Conservation (phyloP, 2,888 invertebrate species). For the Amphipoea lucens region DNA sequence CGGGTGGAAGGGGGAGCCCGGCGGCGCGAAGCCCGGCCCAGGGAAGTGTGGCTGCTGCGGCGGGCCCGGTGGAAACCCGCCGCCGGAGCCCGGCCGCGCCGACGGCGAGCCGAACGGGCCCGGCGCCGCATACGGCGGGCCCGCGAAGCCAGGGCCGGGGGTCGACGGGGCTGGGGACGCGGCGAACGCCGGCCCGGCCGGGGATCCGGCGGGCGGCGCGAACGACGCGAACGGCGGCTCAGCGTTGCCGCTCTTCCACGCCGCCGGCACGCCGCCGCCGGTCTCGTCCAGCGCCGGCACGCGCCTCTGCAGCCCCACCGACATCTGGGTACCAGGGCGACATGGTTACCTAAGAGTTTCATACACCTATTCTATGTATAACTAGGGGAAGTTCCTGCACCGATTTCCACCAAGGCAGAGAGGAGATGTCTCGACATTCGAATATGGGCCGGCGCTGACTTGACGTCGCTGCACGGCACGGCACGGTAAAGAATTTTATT, state of each 20-base stretch:
- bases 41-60: constrained; percentile 92
- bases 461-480: no score
- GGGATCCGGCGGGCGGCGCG: constrained; percentile 95
- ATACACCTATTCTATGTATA: constrained; percentile 7
- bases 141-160: constrained; percentile 94
- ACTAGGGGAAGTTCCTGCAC: neutral
- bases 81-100: constrained; percentile 94
- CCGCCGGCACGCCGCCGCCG: constrained; percentile 88
- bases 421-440: neutral
- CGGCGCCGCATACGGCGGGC: constrained; percentile 92
- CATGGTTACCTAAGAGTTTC: constrained; percentile 35
- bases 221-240: constrained; percentile 93
- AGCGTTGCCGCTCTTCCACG: constrained; percentile 93
- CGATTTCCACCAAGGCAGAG: neutral
- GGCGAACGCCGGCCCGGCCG: constrained; percentile 92
- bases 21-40: constrained; percentile 94
- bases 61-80: constrained; percentile 94
- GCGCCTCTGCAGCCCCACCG: constrained; percentile 96
- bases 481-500: no score
- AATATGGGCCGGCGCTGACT: no score
- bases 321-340: constrained; percentile 81
- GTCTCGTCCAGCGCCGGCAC: constrained; percentile 89
- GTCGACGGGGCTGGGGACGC: constrained; percentile 93
- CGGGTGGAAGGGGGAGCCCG: constrained; percentile 94
- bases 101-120: constrained; percentile 92